Percentiles rank a stretch among this genome's conserved stretches.
These are phyloP conservation scores for Aradophagus sp. DNA, from an alignment of 1,140 invertebrate genomes.

Conservation along the genomic window DNA sequence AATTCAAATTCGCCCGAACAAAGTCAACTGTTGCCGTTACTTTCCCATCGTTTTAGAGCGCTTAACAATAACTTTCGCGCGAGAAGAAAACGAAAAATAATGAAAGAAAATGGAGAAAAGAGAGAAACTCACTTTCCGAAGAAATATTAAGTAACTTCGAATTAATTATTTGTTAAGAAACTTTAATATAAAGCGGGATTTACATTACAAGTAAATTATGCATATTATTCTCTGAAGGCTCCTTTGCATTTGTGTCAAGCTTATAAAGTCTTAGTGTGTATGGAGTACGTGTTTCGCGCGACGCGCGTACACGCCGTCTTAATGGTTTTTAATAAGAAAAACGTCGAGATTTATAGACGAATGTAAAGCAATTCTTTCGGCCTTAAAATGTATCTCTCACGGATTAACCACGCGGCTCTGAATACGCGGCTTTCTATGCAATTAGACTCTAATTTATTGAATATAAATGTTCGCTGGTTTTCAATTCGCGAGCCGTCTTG, in stretches of 20 bases:
- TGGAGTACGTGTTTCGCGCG: conserved; percentile 34
- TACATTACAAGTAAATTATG: conserved; percentile 52
- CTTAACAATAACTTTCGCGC: conserved; percentile 23
- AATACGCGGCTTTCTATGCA: conserved; percentile 33
- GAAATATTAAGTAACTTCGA: conserved; percentile 44
- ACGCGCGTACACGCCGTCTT: conserved; percentile 30
- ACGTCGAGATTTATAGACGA: conserved; percentile 47
- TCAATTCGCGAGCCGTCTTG: conserved; percentile 12
- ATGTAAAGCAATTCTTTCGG: conserved; percentile 36
- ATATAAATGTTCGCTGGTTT: conserved; percentile 26
- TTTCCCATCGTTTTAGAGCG: conserved; percentile 14
- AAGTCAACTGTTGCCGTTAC: conserved; percentile 10
- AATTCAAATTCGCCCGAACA: conserved; percentile 1
- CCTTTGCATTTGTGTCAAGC: conserved; percentile 51
- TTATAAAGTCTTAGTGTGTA: conserved; percentile 40
- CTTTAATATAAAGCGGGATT: conserved; percentile 48
- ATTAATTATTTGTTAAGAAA: conserved; percentile 51
- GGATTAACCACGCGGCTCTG: conserved; percentile 14
- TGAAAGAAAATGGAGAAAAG: background rate
- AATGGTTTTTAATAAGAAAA: conserved; percentile 51
- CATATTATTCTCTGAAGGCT: conserved; percentile 50
- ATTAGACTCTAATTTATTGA: conserved; percentile 45
- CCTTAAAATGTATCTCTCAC: conserved; percentile 44
- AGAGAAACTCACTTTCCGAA: conserved; percentile 18
- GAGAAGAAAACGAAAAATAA: conserved; percentile 3